Evolutionary conservation across 2,113 vertebrate species (phyloP).

Genomic region (Myodes glareolus): DNA sequence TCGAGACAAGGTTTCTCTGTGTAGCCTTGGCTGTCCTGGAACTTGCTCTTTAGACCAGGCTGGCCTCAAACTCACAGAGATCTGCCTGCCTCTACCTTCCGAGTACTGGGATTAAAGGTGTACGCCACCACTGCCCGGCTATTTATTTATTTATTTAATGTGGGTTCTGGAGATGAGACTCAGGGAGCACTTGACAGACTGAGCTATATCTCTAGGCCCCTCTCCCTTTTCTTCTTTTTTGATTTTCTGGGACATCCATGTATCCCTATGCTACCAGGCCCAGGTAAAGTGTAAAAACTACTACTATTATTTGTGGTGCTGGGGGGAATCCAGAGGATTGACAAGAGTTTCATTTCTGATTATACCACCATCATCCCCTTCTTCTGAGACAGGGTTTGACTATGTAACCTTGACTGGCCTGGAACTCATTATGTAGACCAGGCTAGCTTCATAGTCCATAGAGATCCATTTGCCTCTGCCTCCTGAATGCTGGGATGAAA

Average conservation of each 20-base stretch:
- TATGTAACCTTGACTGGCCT: background rate
- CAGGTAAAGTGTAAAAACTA: background rate
- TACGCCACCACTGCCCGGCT: fast-evolving
- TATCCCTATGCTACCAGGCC: background rate
- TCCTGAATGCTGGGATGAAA: background rate
- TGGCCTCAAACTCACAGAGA: no score
- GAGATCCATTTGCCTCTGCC: background rate
- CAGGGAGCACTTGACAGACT: background rate
- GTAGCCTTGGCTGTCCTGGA: no score
- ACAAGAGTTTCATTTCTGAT: background rate
- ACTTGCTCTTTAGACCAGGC: no score
- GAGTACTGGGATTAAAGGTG: no score
- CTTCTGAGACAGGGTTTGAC: background rate
- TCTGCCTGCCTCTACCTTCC: no score
- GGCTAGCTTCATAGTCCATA: background rate
- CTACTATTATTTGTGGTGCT: background rate
- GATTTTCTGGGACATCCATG: background rate
- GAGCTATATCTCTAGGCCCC: background rate
- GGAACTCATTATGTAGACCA: background rate
- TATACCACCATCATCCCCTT: background rate
- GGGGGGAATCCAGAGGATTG: background rate
- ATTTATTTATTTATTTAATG: background rate
- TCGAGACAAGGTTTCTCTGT: no score
- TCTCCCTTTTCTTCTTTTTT: no score
- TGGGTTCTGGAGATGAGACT: background rate